These are phyloP conservation scores for Myotis myotis DNA, from an alignment of 2,797 vertebrate species.

Conservation along the genomic window DNA sequence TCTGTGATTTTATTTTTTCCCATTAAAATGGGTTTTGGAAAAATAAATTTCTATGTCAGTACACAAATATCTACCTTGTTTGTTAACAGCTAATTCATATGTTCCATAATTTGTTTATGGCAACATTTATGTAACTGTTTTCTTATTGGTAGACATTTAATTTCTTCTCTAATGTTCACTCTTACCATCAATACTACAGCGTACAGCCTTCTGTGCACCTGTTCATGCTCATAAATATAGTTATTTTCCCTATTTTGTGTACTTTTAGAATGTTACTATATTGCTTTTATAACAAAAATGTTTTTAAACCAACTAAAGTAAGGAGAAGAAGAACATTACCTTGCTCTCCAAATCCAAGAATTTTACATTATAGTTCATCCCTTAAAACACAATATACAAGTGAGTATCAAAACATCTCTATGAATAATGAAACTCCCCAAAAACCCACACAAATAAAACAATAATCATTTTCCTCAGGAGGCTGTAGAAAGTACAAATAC, in stretches of 20 bases:
- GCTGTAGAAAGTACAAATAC: not conserved
- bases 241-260: not conserved
- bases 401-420: not conserved
- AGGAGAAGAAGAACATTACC: not conserved
- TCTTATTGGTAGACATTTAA: not conserved
- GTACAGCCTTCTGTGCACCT: not conserved
- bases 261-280: not conserved
- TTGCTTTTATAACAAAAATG: not conserved
- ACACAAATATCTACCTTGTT: not conserved
- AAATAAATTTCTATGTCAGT: not conserved
- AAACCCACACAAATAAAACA: not conserved
- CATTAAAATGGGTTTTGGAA: not conserved
- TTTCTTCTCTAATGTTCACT: not conserved
- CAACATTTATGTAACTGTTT: not conserved
- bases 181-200: not conserved
- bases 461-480: not conserved
- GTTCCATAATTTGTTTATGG: not conserved
- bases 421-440: not conserved
- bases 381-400: not conserved
- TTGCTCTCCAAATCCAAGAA: slow-evolving; percentile 5
- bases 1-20: not conserved
- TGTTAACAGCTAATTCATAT: not conserved
- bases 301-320: not conserved
- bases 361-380: not conserved
- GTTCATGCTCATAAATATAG: not conserved